These are phyloP conservation scores for Epistrophella euchroma DNA, from an alignment of 2,888 invertebrate species.

Conservation along the genomic window DNA sequence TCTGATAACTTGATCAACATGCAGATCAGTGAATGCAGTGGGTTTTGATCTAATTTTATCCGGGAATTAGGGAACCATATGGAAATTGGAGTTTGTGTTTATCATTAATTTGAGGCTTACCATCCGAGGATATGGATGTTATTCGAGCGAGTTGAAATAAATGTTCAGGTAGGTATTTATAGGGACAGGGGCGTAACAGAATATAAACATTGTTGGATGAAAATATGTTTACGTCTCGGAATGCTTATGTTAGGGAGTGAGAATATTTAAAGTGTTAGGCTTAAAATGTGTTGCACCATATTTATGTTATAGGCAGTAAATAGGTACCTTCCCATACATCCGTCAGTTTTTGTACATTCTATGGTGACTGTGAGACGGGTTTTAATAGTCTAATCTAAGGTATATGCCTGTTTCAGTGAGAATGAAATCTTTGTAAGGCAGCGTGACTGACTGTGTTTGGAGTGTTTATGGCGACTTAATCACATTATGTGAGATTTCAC, in stretches of 20 bases:
- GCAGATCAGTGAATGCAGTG: constrained; percentile 52
- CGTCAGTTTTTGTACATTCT: background rate
- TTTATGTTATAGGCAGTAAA: constrained; percentile 8
- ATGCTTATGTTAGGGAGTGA: constrained; percentile 12
- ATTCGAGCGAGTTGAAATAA: constrained; percentile 46
- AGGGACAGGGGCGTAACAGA: background rate
- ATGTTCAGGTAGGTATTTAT: constrained; percentile 43
- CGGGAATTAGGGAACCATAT: constrained; percentile 33
- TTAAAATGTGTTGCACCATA: background rate
- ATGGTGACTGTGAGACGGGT: background rate
- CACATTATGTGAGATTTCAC: background rate
- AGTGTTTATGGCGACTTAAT: too few relatives aligned
- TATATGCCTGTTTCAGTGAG: too few relatives aligned
- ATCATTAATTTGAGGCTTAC: constrained; percentile 59
- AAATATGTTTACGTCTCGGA: constrained; percentile 14
- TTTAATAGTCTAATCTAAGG: background rate
- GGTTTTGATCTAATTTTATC: constrained; percentile 63
- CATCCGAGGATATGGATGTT: constrained; percentile 19
- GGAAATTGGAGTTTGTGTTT: constrained; percentile 58
- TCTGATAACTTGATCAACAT: constrained; percentile 65
- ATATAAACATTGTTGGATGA: constrained; percentile 28
- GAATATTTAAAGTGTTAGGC: background rate
- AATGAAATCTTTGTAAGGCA: too few relatives aligned
- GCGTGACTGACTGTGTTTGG: too few relatives aligned
- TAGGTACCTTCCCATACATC: background rate